Evolutionary conservation across 2,888 invertebrate genomes (phyloP), one percentile per base, ranked within the genome.

Genomic region (Xanthorhoe spadicearia): DNA sequence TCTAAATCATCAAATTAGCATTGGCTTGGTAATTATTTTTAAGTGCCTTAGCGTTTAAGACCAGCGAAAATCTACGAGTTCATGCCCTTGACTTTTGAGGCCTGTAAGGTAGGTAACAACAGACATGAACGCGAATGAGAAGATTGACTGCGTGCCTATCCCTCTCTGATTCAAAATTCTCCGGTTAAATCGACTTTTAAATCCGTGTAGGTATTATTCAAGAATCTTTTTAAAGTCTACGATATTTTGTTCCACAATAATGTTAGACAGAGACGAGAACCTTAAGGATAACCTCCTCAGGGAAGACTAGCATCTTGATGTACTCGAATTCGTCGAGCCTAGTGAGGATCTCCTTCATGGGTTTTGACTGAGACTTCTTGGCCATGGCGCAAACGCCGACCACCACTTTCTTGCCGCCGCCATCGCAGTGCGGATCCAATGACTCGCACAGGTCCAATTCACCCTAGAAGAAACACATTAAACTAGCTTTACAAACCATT

Each of bases 371-470:
- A 46, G 99, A 98, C 92, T 99, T 99, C 93, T 99, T 99, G 83
- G 98, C 97, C 99, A 99, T 99, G 76, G 99, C 99, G 94, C 99
- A 99, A 68, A 99, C 97, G 71, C 99, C 99, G 79, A 99, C 98
- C 85, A 98, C 95, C 79, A 99, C 98, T 84, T 98, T 97, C 88
- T 98, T 98, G 80, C 96, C 96, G 66, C 90, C 85, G 93, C 95
- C 94, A 90, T 95, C 95, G 75, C 93, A 92, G 74, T 94, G 94
- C 15, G 94, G 93, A 73, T 95, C 95, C 84, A 94, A 84, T 2
- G 94, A 93, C 83, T 96, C 96, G 69, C 94, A 96, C 85, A 96
- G 93, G 84, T 96, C 97, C 88, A 96, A 95, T 85, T 97, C 97
- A 75, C 96, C 96, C 97, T 97, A 82, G 10, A 59, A 59, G 10